Conservation (phyloP, 2,888 invertebrate genomes). For the Pocota personata region DNA sequence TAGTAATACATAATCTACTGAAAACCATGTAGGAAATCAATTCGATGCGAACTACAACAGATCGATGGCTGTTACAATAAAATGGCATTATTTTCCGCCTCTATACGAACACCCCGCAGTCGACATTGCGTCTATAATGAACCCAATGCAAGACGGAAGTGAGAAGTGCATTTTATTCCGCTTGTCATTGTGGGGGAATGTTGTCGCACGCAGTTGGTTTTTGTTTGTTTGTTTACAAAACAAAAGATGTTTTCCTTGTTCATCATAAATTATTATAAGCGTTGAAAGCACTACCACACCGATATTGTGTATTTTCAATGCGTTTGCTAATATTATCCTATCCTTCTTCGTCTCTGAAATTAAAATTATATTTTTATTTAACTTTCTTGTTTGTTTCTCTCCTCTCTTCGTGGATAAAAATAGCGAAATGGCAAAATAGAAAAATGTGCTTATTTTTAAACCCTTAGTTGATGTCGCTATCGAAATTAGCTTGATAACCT, state of each 20-base stretch:
- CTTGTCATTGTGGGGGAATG: constrained; percentile 32
- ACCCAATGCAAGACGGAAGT: constrained; percentile 53
- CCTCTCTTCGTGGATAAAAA: constrained; percentile 39
- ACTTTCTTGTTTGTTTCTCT: constrained; percentile 20
- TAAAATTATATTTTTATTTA: neutral
- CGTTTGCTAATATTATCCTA: neutral
- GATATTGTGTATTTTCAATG: neutral
- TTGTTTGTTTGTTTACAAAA: constrained; percentile 44
- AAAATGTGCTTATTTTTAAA: constrained; percentile 46
- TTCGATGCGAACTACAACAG: neutral
- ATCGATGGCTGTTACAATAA: neutral
- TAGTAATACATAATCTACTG: no score
- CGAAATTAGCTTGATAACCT: constrained; percentile 32
- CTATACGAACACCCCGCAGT: constrained; percentile 15
- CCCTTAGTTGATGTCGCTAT: neutral
- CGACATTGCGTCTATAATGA: constrained; percentile 57
- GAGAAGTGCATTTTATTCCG: constrained; percentile 25
- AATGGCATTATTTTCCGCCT: constrained; percentile 18
- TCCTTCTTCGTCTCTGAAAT: constrained; percentile 5
- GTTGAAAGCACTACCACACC: neutral
- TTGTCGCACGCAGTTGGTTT: constrained; percentile 23
- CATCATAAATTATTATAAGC: neutral
- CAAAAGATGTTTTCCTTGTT: constrained; percentile 54
- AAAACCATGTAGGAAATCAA: neutral
- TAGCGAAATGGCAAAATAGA: constrained; percentile 33